Percentiles rank a stretch among this genome's conserved stretches.
Evolutionary conservation across 1,140 invertebrate species (phyloP).

Genomic region (Phymastichus coffea): DNA sequence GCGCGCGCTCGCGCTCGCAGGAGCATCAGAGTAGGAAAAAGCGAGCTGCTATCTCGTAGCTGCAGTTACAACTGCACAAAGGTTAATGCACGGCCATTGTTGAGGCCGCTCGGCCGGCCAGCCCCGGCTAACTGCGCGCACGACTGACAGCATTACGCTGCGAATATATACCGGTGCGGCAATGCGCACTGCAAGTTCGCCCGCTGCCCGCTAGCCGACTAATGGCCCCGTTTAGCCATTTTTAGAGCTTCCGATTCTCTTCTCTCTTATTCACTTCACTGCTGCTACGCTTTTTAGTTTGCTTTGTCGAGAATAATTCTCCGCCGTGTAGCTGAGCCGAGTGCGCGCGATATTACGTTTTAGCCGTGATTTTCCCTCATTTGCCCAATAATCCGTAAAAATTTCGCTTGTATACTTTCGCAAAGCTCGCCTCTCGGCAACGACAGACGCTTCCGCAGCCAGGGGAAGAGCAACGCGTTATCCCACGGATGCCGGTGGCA

Average conservation of each 20-base stretch:
- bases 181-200: slow-evolving; percentile 7
- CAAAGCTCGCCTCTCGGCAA: no score
- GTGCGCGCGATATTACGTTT: no score
- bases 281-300: not conserved
- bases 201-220: not conserved
- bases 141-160: slow-evolving; percentile 38
- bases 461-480: no score
- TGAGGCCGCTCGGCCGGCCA: slow-evolving; percentile 42
- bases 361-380: no score
- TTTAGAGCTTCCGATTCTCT: slow-evolving; percentile 14
- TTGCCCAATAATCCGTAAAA: no score
- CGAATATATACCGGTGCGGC: slow-evolving; percentile 2
- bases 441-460: no score
- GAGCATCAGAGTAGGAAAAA: slow-evolving; percentile 26
- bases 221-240: slow-evolving; percentile 21
- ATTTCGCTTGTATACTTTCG: no score
- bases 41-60: slow-evolving; percentile 51
- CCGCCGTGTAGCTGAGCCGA: no score
- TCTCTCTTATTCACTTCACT: not conserved
- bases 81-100: slow-evolving; percentile 56
- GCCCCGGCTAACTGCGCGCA: slow-evolving; percentile 31
- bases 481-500: no score
- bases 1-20: no score
- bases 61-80: slow-evolving; percentile 57
- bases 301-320: no score